Base-by-base conservation (phyloP, 2,888 invertebrate genomes). In the Sphinx pinastri region DNA sequence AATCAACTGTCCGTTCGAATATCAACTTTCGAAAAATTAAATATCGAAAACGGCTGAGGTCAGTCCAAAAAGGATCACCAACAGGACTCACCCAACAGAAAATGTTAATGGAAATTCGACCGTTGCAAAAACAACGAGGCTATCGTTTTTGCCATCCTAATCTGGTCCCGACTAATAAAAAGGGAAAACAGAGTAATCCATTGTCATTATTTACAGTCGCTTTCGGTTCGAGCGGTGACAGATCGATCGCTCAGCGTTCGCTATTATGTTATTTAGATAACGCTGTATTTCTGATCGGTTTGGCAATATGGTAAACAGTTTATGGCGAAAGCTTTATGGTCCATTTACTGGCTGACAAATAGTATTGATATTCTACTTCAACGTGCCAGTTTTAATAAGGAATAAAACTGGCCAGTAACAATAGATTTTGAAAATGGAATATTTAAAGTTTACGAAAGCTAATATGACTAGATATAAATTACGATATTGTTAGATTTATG, bases 101-200 rank as follows among this genome's bases (percentile, higher is more conserved):
- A 88, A 88, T 83, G 85, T 84, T 88, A 88, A 90, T 89, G 86
- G 86, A 81, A 82, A 85, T 83, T 84, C 82, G 76, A 85, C 81
- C 85, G 84, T 77, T 57, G 81, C 82, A 89, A 90, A 89, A 90
- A 90, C 89, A 88, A 84, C 79, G 77, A 79, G 79, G 77, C 79
- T 84, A 81, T 78, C 80, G 89, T 87, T 89, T 88, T 88, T 88
- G 81, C 82, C 77, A 74, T 77, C 79, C 83, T 86, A 87, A 88
- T 88, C 87, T 86, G 84, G 82, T 78, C 78, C 75, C 76, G 72
- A 78, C 80, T 83, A 85, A 84, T 84, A 86, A 87, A 88, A 87
- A 81, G 79, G 80, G 81, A 73, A 78, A 77, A 81, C 79, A 81
- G 49, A 63, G 81, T 81, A 85, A 88, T 88, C 84, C 84, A 86